A percentile compares a stretch with the other conserved stretches of the same genome.
phyloP scores from a whole-genome alignment of 2,113 vertebrate species.

The Pedetes capensis region DNA sequence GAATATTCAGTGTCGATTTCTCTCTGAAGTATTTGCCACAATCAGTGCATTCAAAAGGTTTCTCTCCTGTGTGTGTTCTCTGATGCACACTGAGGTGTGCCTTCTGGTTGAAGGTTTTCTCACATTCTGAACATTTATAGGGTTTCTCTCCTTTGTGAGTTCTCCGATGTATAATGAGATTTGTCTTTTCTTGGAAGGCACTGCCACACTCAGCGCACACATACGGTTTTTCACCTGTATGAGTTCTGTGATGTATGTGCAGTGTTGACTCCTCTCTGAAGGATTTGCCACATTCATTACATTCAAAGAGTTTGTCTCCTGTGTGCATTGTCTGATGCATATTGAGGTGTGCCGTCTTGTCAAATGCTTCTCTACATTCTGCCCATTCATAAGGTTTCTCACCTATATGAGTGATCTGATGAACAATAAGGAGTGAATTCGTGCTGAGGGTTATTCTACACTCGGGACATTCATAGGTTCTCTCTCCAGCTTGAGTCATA shows the following conservation, averaged over 20 bases:
- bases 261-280: slow-evolving; percentile 84
- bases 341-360: slow-evolving; percentile 44
- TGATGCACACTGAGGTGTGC: slow-evolving; percentile 47
- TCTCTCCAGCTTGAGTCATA: slow-evolving; percentile 10
- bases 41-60: slow-evolving; percentile 31
- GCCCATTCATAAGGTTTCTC: slow-evolving; percentile 60
- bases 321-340: slow-evolving; percentile 70
- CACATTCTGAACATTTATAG: slow-evolving; percentile 49
- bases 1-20: slow-evolving; percentile 52
- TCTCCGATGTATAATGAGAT: slow-evolving; percentile 40
- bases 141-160: slow-evolving; percentile 49
- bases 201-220: slow-evolving; percentile 34
- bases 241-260: slow-evolving; percentile 82
- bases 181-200: slow-evolving; percentile 37
- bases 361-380: slow-evolving; percentile 59
- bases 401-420: slow-evolving; percentile 56
- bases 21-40: slow-evolving; percentile 54
- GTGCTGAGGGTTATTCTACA: slow-evolving; percentile 60
- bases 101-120: slow-evolving; percentile 53
- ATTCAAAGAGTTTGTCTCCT: slow-evolving; percentile 74
- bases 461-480: slow-evolving; percentile 63
- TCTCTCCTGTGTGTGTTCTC: slow-evolving; percentile 44
- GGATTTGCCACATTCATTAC: slow-evolving; percentile 80
- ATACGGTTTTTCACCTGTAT: slow-evolving; percentile 66
- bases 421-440: slow-evolving; percentile 59